phyloP scores from a whole-genome alignment of 1,140 invertebrate genomes.

The Diachasmimorpha longicaudata region DNA sequence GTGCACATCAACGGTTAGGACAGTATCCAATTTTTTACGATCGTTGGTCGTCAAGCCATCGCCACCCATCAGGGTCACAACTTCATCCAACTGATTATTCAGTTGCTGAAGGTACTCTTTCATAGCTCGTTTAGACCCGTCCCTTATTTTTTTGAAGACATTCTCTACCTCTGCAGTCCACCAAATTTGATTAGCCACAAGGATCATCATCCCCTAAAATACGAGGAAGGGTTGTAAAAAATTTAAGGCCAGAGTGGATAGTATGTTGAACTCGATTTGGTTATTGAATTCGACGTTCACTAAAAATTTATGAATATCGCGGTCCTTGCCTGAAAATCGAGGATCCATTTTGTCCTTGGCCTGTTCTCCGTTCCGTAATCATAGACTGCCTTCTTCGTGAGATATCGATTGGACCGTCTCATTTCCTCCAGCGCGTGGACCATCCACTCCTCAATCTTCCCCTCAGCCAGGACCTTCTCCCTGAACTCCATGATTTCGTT shows the following conservation, averaged over 20 bases:
- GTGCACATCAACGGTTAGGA: constrained; percentile 89
- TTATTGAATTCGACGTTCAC: too few relatives aligned
- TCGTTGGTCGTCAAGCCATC: constrained; percentile 82
- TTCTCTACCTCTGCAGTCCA: constrained; percentile 94
- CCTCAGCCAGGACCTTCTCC: constrained; percentile 63
- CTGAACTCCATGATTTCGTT: constrained; percentile 86
- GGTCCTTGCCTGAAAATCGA: constrained; percentile 86
- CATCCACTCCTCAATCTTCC: constrained; percentile 91
- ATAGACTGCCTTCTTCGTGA: constrained; percentile 87
- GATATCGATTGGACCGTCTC: constrained; percentile 80
- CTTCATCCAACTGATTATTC: constrained; percentile 83
- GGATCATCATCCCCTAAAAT: constrained; percentile 86
- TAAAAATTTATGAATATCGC: too few relatives aligned
- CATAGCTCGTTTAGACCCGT: constrained; percentile 84
- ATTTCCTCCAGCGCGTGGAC: constrained; percentile 82
- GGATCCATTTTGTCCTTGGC: constrained; percentile 80
- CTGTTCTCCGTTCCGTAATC: constrained; percentile 77
- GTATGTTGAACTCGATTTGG: too few relatives aligned
- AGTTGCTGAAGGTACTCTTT: constrained; percentile 81
- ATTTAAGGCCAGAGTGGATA: too few relatives aligned
- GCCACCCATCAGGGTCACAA: constrained; percentile 79
- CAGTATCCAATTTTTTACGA: constrained; percentile 84
- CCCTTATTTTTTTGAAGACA: constrained; percentile 77
- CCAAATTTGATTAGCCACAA: constrained; percentile 88
- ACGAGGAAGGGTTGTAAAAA: too few relatives aligned